Evolutionary conservation across 2,888 invertebrate genomes (phyloP).

Genomic region (Eupeodes luniger): DNA sequence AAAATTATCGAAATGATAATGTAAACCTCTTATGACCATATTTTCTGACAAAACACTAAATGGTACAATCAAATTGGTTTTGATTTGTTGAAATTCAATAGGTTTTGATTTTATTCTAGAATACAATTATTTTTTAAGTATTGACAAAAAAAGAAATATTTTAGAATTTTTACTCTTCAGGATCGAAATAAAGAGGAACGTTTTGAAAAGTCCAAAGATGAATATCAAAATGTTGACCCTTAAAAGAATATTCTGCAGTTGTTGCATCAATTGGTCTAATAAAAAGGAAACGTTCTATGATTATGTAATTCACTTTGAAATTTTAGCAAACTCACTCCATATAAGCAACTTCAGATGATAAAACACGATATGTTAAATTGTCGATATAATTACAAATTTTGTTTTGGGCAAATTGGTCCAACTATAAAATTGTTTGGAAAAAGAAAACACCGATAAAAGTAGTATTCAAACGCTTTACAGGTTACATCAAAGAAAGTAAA

Average conservation of each 20-base stretch:
- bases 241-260: slow-evolving; percentile 78
- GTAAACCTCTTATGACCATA: slow-evolving; percentile 80
- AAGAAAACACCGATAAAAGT: no score
- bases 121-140: not conserved
- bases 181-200: slow-evolving; percentile 79
- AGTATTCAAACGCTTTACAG: no score
- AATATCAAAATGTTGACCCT: slow-evolving; percentile 77
- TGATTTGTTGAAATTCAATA: slow-evolving; percentile 76
- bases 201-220: slow-evolving; percentile 81
- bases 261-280: slow-evolving; percentile 78
- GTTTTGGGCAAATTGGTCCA: slow-evolving; percentile 64
- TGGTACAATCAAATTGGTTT: slow-evolving; percentile 78
- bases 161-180: slow-evolving; percentile 77
- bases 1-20: slow-evolving; percentile 79
- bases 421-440: slow-evolving; percentile 3
- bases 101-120: slow-evolving; percentile 78
- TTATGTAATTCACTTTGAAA: not conserved
- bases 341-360: slow-evolving; percentile 79
- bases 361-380: slow-evolving; percentile 79
- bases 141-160: not conserved
- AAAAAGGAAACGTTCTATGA: not conserved
- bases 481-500: no score
- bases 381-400: slow-evolving; percentile 78
- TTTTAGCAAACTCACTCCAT: slow-evolving; percentile 79
- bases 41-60: slow-evolving; percentile 78